These are phyloP conservation scores for Felis chaus DNA, from an alignment of 2,113 vertebrate genomes.

Conservation along the genomic window DNA sequence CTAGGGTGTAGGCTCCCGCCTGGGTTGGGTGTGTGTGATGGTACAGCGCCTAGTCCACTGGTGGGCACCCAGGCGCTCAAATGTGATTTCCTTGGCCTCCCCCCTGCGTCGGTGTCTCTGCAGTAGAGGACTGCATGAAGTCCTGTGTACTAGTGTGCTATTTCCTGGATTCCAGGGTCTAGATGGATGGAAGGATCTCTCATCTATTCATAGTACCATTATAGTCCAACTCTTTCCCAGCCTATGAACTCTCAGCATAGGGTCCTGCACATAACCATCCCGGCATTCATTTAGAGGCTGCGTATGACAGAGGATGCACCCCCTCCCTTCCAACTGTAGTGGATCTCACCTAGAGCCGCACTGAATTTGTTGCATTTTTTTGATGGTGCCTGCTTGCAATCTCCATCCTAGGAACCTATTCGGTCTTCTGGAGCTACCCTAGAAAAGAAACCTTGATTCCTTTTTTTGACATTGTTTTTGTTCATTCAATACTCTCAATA, in stretches of 20 bases:
- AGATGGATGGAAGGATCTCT: neutral
- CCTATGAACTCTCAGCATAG: neutral
- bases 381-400: neutral
- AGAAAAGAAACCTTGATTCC: neutral
- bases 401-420: neutral
- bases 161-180: neutral
- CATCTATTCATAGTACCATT: neutral
- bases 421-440: neutral
- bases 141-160: neutral
- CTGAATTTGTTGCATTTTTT: neutral
- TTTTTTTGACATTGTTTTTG: neutral
- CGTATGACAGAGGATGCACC: fast-evolving
- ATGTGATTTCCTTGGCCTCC: neutral
- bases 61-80: neutral
- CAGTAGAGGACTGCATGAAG: neutral
- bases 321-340: neutral
- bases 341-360: neutral
- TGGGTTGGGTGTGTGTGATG: neutral
- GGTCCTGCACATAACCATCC: neutral
- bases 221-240: neutral
- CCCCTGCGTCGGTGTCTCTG: neutral
- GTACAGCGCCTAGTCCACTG: neutral
- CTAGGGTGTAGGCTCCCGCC: neutral
- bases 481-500: neutral
- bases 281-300: neutral